Percentiles rank a stretch among this genome's conserved stretches.
Evolutionary conservation across 2,797 vertebrate genomes (phyloP).

Genomic region (Dipus sagitta): DNA sequence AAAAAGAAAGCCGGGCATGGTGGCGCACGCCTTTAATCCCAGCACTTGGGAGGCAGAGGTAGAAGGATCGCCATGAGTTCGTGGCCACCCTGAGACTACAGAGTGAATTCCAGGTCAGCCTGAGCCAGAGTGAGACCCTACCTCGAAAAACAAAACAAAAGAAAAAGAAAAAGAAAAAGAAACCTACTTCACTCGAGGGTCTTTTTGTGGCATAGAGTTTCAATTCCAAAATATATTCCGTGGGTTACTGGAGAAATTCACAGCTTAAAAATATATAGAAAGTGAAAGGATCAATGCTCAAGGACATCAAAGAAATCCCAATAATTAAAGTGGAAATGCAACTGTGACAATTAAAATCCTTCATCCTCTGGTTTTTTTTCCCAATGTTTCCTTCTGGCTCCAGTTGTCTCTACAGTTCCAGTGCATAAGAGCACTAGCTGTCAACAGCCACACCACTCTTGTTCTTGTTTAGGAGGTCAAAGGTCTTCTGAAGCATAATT

Average conservation of each 20-base stretch:
- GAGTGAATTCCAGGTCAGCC: too few relatives aligned
- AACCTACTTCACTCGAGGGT: not conserved
- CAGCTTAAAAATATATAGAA: constrained; percentile 55
- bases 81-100: too few relatives aligned
- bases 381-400: constrained; percentile 55
- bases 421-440: constrained; percentile 79
- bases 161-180: too few relatives aligned
- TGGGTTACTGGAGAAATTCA: constrained; percentile 64
- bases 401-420: accelerated
- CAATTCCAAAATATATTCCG: constrained; percentile 33
- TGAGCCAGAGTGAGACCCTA: too few relatives aligned
- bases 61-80: too few relatives aligned
- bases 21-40: too few relatives aligned
- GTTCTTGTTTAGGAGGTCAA: constrained; percentile 93
- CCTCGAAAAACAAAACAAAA: too few relatives aligned
- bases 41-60: too few relatives aligned
- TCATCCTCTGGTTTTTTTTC: constrained; percentile 69
- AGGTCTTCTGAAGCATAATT: constrained; percentile 94
- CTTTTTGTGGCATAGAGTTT: not conserved
- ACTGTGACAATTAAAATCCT: constrained; percentile 66
- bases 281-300: constrained; percentile 48
- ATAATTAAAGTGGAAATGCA: constrained; percentile 74
- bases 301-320: constrained; percentile 38
- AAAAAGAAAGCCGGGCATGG: too few relatives aligned
- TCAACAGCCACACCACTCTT: constrained; percentile 82